Percentiles rank a stretch among this genome's conserved stretches.
phyloP scores from a whole-genome alignment of 37 sponge, comb jelly and placozoan genomes.

The Spongilla lacustris region DNA sequence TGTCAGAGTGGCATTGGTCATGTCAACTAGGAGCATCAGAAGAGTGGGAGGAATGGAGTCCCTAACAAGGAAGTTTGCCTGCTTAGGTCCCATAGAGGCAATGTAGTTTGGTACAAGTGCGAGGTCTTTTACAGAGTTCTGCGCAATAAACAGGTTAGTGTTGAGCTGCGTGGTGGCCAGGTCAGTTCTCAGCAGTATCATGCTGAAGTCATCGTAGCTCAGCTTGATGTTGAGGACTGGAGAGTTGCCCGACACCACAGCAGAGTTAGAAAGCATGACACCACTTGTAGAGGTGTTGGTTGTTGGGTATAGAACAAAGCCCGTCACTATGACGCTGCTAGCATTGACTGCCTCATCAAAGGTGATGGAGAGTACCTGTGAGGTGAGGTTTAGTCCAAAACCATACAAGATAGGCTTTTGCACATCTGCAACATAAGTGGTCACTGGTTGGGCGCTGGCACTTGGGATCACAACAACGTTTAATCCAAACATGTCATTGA shows the following conservation, averaged over 20 bases:
- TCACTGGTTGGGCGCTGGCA: constrained; percentile 28
- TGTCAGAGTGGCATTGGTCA: constrained; percentile 56
- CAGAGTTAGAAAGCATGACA: constrained; percentile 24
- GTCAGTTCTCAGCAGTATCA: constrained; percentile 62
- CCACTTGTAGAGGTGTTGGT: constrained; percentile 11
- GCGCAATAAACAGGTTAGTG: constrained; percentile 50
- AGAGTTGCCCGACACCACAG: constrained; percentile 39
- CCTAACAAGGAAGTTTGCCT: not conserved
- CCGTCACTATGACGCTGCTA: constrained; percentile 43
- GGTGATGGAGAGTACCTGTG: constrained; percentile 66
- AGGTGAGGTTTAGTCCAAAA: constrained; percentile 71
- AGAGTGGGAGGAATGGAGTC: constrained; percentile 63
- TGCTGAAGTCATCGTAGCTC: constrained; percentile 63
- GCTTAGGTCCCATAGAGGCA: not conserved
- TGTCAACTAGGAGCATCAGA: constrained; percentile 49
- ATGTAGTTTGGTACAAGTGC: constrained; percentile 39
- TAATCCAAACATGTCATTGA: constrained; percentile 73
- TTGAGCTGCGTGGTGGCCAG: constrained; percentile 60
- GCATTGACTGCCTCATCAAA: constrained; percentile 93
- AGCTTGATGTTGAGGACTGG: constrained; percentile 51
- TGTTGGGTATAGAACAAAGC: constrained; percentile 38
- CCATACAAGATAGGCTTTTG: constrained; percentile 67
- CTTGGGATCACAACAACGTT: constrained; percentile 42
- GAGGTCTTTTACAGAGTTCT: constrained; percentile 50
- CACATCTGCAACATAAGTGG: constrained; percentile 46